Conservation (phyloP, 2,797 vertebrate species). For the Heterohyrax brucei region DNA sequence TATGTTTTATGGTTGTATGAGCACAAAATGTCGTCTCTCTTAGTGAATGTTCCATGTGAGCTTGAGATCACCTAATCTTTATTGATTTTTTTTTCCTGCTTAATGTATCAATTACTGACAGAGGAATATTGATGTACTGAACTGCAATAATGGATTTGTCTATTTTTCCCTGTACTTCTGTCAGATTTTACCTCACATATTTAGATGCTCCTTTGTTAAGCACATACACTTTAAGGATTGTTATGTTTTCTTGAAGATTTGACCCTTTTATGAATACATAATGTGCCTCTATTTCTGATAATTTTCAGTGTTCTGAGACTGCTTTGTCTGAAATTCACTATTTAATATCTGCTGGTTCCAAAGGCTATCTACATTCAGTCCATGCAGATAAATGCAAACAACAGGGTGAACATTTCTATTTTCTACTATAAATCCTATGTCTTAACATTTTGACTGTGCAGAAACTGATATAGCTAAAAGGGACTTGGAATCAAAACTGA, state of each 20-base stretch:
- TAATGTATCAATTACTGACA: background rate
- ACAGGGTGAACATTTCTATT: constrained; percentile 68
- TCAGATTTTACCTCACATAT: background rate
- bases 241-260: background rate
- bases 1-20: background rate
- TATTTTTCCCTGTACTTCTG: background rate
- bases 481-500: constrained; percentile 28
- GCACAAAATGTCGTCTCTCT: background rate
- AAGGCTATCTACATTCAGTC: background rate
- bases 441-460: constrained; percentile 50
- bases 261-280: background rate
- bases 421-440: constrained; percentile 64
- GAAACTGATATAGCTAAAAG: constrained; percentile 15
- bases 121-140: background rate
- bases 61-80: background rate
- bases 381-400: constrained; percentile 58
- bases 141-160: background rate
- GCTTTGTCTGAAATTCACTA: constrained; percentile 25
- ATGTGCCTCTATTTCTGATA: background rate
- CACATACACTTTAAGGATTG: background rate
- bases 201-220: background rate
- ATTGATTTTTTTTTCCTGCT: background rate
- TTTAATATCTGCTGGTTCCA: constrained; percentile 28
- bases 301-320: constrained; percentile 14
- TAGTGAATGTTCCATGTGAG: background rate